These are phyloP conservation scores for Pachyuromys duprasi DNA, from an alignment of 2,797 vertebrate species.

Conservation along the genomic window DNA sequence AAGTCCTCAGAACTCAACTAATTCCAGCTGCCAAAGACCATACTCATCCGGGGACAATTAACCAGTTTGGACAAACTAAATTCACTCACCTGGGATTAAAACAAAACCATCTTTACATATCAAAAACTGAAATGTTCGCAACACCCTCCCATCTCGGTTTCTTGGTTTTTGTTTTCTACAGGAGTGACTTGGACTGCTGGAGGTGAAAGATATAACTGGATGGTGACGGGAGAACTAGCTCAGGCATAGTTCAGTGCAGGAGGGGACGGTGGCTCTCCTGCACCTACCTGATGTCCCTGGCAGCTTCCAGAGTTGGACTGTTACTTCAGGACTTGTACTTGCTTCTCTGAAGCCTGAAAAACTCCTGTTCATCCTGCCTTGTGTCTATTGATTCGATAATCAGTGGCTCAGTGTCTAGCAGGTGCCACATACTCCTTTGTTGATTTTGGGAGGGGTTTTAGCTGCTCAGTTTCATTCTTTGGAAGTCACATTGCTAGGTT, in stretches of 20 bases:
- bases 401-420: too few relatives aligned
- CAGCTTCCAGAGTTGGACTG: not conserved
- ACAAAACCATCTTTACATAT: too few relatives aligned
- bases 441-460: not conserved
- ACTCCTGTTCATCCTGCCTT: not conserved
- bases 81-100: too few relatives aligned
- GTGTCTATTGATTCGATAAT: not conserved
- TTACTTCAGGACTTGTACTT: not conserved
- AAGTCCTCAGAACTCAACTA: too few relatives aligned
- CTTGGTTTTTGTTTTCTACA: constrained; percentile 7
- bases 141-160: not conserved
- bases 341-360: not conserved
- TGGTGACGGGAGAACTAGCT: not conserved
- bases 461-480: not conserved
- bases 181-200: not conserved
- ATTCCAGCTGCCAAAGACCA: too few relatives aligned
- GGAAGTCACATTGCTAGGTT: not conserved
- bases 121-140: too few relatives aligned
- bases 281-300: fast-evolving
- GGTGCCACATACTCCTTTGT: not conserved
- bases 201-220: not conserved
- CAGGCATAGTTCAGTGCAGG: fast-evolving
- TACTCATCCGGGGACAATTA: too few relatives aligned
- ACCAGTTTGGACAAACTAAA: too few relatives aligned
- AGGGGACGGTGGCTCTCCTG: not conserved